Base-by-base conservation (phyloP, 2,888 invertebrate species). In the Perdita meconis region DNA sequence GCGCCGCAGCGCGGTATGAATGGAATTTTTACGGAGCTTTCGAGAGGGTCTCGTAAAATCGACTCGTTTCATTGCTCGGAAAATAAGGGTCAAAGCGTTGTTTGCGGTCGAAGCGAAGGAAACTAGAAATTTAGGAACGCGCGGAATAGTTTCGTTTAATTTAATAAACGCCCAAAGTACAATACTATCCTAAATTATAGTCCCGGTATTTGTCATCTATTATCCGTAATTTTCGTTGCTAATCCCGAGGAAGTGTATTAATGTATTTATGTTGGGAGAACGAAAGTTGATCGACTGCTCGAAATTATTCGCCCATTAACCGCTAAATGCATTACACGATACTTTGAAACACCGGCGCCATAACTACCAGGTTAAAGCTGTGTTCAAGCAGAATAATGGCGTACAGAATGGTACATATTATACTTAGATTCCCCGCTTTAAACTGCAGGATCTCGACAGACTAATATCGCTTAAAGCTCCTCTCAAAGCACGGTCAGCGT, bases 401-500 rank as follows among this genome's bases (percentile, higher is more conserved):
- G 42, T 51, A 26, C 26, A 19, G 34, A 19, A 42, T 55, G 36
- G 22, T 36, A 42, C 66, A 51, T 59, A 59, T 71, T 66, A 42
- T 59, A 51, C 71, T 66, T 66, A 10, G 59, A 71, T 66, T 59
- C 66, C 24, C 64, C 38, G 50, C 59, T 59, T 65, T 59, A 75
- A 75, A 59, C 59, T 44, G 61, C 26, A 55, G 65, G 59, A 56
- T 65, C 65, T 38, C 61, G 60, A 36, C 63, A 36, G 63, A 55
- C 44, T 72, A 60, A 73, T 66, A 73, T 59, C 40, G 55, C 73
- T 67, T 73, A 61, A 67, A 76, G 57, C 61, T 73, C 67, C 40
- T 26, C 53, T 30, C 44, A 16, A 63, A 63, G 34, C 55, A 50
- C 40, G 61, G 57, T 57, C 53, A 67, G 53, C 61, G 36, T 73